Percentiles rank a stretch among this genome's conserved stretches.
Evolutionary conservation across 2,113 vertebrate genomes (phyloP).

Genomic region (Sinocyclocheilus rhinocerous): DNA sequence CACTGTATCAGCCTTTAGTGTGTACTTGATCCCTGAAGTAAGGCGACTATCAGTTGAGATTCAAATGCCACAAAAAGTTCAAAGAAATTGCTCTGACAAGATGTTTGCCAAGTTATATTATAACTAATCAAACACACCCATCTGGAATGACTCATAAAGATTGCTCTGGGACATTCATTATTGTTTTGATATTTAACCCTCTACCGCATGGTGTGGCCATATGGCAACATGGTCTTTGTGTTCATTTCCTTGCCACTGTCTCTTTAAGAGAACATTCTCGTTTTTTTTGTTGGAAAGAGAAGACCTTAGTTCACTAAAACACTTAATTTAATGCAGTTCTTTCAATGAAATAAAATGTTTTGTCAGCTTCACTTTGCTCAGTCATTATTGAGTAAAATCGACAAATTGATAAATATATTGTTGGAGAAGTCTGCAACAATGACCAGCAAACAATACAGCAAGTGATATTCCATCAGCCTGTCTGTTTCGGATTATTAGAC

Average conservation of each 20-base stretch:
- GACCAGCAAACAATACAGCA: not conserved
- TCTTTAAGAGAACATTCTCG: no score
- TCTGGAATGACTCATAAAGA: not conserved
- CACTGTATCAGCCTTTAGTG: conserved; percentile 76
- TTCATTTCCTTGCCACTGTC: no score
- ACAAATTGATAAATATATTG: no score
- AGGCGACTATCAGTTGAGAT: conserved; percentile 66
- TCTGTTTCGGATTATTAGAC: conserved; percentile 65
- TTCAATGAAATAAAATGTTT: not conserved
- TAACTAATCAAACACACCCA: conserved; percentile 12
- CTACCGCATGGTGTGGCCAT: no score
- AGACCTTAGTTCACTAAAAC: no score
- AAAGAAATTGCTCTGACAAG: not conserved
- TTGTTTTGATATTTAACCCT: conserved; percentile 62
- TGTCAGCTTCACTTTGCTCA: not conserved
- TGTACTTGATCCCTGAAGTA: conserved; percentile 60
- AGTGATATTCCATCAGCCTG: conserved; percentile 56
- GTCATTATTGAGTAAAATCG: not conserved
- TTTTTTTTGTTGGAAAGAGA: no score
- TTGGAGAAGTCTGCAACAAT: not conserved
- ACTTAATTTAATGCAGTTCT: no score
- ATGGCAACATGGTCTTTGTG: no score
- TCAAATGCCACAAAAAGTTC: not conserved
- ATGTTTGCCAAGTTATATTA: not conserved
- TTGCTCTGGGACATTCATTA: not conserved